Conservation (phyloP, 2,797 vertebrate genomes). For the Myotis planiceps region DNA sequence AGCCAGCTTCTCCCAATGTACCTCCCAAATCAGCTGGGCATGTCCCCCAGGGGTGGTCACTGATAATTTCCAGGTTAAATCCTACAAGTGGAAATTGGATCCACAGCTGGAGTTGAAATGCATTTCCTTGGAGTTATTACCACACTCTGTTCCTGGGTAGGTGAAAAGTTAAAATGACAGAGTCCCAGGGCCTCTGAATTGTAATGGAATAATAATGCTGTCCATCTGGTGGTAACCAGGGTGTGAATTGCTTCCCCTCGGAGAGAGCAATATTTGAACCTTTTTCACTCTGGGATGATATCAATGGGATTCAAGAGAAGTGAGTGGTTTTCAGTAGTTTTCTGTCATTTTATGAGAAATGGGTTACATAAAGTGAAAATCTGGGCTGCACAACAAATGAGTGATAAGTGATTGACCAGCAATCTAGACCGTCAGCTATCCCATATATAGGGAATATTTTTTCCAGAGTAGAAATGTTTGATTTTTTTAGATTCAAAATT, state of each 20-base stretch:
- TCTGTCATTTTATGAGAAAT: conserved; percentile 52
- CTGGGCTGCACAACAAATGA: neutral
- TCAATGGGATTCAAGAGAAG: conserved; percentile 31
- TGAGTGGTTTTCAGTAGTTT: conserved; percentile 33
- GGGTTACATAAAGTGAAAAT: conserved; percentile 41
- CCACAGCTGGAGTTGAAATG: conserved; percentile 68
- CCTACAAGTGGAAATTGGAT: conserved; percentile 59
- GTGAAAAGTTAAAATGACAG: conserved; percentile 41
- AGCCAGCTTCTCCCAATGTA: neutral
- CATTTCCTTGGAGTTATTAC: conserved; percentile 28
- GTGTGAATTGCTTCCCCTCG: neutral
- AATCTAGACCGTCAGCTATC: neutral
- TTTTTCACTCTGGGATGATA: neutral
- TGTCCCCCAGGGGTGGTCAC: conserved; percentile 1
- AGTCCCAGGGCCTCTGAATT: conserved; percentile 1
- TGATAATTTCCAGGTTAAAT: conserved; percentile 71
- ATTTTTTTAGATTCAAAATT: conserved; percentile 22
- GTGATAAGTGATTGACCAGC: neutral
- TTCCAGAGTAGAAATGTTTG: neutral
- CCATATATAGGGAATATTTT: neutral
- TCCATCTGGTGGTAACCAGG: neutral
- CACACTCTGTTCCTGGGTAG: neutral
- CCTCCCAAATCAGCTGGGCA: neutral
- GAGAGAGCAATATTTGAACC: neutral
- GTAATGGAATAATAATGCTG: conserved; percentile 21